Percentiles rank a stretch among this genome's conserved stretches.
Conservation (phyloP, 2,113 vertebrate genomes). For the Pseudorasbora parva region DNA sequence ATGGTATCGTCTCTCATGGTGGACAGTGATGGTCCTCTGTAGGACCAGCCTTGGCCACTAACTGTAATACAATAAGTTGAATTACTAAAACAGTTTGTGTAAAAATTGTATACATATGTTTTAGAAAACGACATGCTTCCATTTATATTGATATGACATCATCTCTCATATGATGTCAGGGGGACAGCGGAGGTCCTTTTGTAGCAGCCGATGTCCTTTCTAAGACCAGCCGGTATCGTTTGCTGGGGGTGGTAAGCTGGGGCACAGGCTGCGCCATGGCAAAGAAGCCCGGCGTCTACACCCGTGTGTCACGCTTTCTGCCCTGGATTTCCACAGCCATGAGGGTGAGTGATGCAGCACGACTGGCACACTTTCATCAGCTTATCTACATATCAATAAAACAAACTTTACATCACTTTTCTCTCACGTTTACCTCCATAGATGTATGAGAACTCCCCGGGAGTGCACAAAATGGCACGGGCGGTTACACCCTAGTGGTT, state of each 20-base stretch:
- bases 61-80: no score
- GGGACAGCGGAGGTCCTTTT: slow-evolving; percentile 90
- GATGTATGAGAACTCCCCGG: slow-evolving; percentile 76
- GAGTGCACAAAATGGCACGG: slow-evolving; percentile 79
- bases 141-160: no score
- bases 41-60: slow-evolving; percentile 65
- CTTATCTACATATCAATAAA: slow-evolving; percentile 11
- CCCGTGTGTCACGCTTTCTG: slow-evolving; percentile 85
- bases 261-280: slow-evolving; percentile 89
- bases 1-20: slow-evolving; percentile 64
- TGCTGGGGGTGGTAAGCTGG: slow-evolving; percentile 91
- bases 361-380: slow-evolving; percentile 18
- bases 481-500: slow-evolving; percentile 54
- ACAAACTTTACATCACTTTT: background rate
- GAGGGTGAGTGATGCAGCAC: slow-evolving; percentile 75
- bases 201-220: slow-evolving; percentile 86
- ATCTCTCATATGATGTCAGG: slow-evolving; percentile 69
- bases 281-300: slow-evolving; percentile 90
- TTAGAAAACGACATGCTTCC: no score
- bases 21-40: slow-evolving; percentile 88
- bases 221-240: slow-evolving; percentile 81
- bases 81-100: no score
- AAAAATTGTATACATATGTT: no score
- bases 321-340: slow-evolving; percentile 89
- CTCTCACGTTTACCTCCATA: slow-evolving; percentile 48